These are phyloP conservation scores for Cantharis rustica DNA, from an alignment of 2,888 invertebrate species.

Conservation along the genomic window DNA sequence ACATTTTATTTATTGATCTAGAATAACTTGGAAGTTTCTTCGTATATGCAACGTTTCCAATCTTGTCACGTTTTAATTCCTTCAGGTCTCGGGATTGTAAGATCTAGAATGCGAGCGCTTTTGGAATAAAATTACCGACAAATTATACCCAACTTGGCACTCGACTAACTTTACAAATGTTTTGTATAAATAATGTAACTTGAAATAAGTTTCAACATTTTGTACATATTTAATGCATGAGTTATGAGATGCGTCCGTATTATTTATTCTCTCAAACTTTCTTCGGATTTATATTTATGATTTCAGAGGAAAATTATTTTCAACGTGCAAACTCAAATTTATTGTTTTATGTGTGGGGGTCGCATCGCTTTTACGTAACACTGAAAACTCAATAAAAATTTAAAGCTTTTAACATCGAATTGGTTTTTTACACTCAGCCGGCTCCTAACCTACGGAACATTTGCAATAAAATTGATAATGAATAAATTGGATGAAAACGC, in stretches of 20 bases:
- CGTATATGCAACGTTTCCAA: conserved; percentile 39
- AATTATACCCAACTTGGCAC: conserved; percentile 21
- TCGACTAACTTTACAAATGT: conserved; percentile 8
- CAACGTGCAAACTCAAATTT: background rate
- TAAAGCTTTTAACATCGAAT: background rate
- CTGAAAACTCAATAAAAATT: background rate
- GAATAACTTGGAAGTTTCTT: conserved; percentile 25
- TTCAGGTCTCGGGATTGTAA: conserved; percentile 32
- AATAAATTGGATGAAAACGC: background rate
- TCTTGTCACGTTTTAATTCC: conserved; percentile 38
- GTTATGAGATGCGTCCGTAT: background rate
- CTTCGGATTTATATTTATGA: background rate
- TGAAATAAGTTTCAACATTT: background rate
- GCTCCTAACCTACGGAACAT: background rate
- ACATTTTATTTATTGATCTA: conserved; percentile 29
- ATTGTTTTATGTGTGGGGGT: background rate
- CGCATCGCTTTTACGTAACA: background rate
- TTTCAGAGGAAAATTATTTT: background rate
- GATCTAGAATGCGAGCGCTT: conserved; percentile 30
- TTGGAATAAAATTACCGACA: conserved; percentile 25
- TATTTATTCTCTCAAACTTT: background rate
- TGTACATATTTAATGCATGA: background rate
- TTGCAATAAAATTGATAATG: background rate
- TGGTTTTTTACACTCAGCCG: background rate
- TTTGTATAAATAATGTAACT: background rate